phyloP scores from a whole-genome alignment of 2,888 invertebrate species.

The Lycophotia porphyrea region DNA sequence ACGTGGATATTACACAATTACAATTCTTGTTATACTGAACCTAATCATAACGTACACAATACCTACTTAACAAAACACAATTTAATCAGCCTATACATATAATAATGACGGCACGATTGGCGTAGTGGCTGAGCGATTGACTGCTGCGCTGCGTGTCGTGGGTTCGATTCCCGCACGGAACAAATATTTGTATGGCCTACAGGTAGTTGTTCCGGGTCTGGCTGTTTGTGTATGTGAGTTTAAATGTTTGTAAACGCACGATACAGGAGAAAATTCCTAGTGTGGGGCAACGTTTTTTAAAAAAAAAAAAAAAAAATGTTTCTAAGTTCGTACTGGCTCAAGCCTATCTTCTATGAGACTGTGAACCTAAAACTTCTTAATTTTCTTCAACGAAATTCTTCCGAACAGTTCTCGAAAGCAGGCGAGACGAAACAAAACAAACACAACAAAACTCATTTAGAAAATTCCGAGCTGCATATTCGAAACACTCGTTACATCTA shows the following conservation, averaged over 20 bases:
- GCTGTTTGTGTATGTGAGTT: too few relatives aligned
- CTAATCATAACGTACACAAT: neutral
- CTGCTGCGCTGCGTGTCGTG: too few relatives aligned
- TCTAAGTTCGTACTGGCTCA: neutral
- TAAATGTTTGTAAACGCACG: too few relatives aligned
- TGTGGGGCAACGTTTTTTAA: too few relatives aligned
- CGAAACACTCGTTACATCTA: slow-evolving; percentile 56
- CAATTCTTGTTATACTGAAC: neutral
- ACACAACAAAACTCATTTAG: slow-evolving; percentile 41
- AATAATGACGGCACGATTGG: too few relatives aligned
- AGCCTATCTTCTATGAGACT: neutral
- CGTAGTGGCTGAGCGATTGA: too few relatives aligned
- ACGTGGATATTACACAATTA: neutral
- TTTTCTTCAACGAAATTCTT: slow-evolving; percentile 14
- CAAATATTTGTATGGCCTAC: too few relatives aligned
- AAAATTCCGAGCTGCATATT: slow-evolving; percentile 39
- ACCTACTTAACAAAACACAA: neutral
- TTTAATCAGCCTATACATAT: neutral
- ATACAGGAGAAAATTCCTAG: too few relatives aligned
- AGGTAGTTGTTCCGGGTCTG: too few relatives aligned
- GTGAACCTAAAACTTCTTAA: slow-evolving; percentile 1
- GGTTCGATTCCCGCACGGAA: too few relatives aligned
- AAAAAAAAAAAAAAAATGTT: too few relatives aligned
- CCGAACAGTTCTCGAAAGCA: neutral
- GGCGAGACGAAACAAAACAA: slow-evolving; percentile 30